phyloP scores from a whole-genome alignment of 2,113 vertebrate genomes.

The Poecile atricapillus region DNA sequence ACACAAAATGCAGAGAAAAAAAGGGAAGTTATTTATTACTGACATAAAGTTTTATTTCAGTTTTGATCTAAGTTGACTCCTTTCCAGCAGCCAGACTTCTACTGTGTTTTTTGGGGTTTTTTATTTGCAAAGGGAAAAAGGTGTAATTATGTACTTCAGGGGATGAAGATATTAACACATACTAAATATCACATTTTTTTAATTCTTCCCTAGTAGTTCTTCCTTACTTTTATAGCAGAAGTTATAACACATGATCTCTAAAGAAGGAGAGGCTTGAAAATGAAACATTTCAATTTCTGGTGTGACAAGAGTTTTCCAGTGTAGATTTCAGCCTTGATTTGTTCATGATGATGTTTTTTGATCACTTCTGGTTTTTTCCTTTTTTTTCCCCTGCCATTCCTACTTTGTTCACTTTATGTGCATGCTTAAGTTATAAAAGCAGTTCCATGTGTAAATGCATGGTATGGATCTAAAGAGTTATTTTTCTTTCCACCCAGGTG shows the following conservation, averaged over 20 bases:
- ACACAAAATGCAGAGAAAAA: not conserved
- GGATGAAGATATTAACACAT: not conserved
- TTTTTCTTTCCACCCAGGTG: not conserved
- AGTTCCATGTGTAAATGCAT: not conserved
- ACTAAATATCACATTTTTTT: not conserved
- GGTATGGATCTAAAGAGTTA: not conserved
- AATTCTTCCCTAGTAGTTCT: not conserved
- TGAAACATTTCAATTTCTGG: not conserved
- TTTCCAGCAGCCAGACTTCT: not conserved
- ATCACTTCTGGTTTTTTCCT: not conserved
- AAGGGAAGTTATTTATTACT: not conserved
- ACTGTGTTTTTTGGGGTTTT: not conserved
- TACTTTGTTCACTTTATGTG: not conserved
- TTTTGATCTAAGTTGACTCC: not conserved
- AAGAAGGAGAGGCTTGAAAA: not conserved
- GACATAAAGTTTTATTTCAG: not conserved
- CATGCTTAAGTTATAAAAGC: not conserved
- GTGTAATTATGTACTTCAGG: not conserved
- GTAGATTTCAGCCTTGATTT: not conserved
- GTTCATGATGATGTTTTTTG: not conserved
- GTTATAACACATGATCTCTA: not conserved
- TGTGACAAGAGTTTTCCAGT: not conserved
- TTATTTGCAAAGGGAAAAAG: not conserved
- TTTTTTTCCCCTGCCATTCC: not conserved
- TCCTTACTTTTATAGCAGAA: not conserved